phyloP scores from a whole-genome alignment of 2,888 invertebrate genomes.

The Orchesellides sinensis region DNA sequence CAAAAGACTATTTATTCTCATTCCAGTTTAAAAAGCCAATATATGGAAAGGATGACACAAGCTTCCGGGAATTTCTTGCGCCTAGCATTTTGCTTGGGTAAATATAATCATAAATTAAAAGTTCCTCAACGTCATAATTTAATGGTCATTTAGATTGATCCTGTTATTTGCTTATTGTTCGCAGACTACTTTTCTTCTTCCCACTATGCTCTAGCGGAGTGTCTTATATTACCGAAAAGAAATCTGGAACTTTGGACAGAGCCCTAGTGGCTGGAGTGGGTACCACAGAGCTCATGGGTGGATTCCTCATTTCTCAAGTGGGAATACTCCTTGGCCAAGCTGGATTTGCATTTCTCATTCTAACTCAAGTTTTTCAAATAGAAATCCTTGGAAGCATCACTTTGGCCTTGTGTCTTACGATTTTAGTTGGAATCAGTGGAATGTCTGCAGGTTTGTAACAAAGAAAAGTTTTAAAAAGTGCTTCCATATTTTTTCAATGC shows the following conservation, averaged over 20 bases:
- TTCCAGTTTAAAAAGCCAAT: constrained; percentile 88
- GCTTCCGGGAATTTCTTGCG: constrained; percentile 96
- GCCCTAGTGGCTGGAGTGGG: constrained; percentile 83
- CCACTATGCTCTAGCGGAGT: constrained; percentile 81
- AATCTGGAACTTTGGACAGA: constrained; percentile 68
- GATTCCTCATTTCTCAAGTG: constrained; percentile 95
- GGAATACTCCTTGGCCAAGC: constrained; percentile 97
- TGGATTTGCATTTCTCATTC: constrained; percentile 90
- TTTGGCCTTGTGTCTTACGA: constrained; percentile 89
- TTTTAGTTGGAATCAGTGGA: constrained; percentile 86
- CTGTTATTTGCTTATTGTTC: background rate
- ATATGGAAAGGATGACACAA: constrained; percentile 91
- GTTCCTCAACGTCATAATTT: background rate
- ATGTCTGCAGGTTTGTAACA: constrained; percentile 75
- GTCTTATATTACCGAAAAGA: constrained; percentile 71
- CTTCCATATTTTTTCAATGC: too few species aligned
- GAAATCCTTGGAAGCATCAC: constrained; percentile 92
- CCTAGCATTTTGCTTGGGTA: constrained; percentile 96
- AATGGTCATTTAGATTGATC: too few species aligned
- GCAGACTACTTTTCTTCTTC: constrained; percentile 95
- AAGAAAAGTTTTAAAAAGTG: too few species aligned
- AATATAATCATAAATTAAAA: constrained; percentile 77
- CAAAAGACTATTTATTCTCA: background rate
- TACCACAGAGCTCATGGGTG: constrained; percentile 93
- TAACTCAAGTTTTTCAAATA: constrained; percentile 92